phyloP scores from a whole-genome alignment of 2,113 vertebrate genomes.

The Phrynosoma platyrhinos region DNA sequence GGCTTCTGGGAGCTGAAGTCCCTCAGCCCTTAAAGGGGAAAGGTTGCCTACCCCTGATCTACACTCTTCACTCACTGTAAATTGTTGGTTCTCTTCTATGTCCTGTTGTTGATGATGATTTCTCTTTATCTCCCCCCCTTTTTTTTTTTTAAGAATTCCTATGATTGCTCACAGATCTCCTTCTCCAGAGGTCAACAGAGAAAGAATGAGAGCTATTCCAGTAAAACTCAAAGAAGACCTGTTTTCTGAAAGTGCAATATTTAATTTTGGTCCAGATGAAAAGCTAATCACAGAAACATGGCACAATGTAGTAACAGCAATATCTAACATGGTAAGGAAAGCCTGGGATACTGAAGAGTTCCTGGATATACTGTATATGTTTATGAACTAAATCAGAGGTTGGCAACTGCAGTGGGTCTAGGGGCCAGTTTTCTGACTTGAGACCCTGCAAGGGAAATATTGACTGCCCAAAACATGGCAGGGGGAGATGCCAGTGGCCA shows the following conservation, averaged over 20 bases:
- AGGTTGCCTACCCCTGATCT: too few relatives aligned
- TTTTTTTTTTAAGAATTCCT: slow-evolving; percentile 72
- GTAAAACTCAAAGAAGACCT: slow-evolving; percentile 48
- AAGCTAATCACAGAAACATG: slow-evolving; percentile 77
- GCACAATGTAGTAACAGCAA: slow-evolving; percentile 72
- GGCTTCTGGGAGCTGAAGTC: too few relatives aligned
- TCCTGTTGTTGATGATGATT: too few relatives aligned
- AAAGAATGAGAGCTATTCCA: slow-evolving; percentile 42
- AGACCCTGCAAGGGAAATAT: too few relatives aligned
- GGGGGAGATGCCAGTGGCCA: too few relatives aligned
- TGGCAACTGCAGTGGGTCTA: too few relatives aligned
- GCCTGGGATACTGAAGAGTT: slow-evolving; percentile 13
- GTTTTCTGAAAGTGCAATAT: slow-evolving; percentile 43
- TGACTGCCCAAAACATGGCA: too few relatives aligned
- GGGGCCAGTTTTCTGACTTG: too few relatives aligned
- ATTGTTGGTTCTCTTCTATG: too few relatives aligned
- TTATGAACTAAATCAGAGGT: background rate
- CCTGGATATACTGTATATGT: background rate
- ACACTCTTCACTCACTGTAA: too few relatives aligned
- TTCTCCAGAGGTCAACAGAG: slow-evolving; percentile 63
- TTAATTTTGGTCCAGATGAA: slow-evolving; percentile 62
- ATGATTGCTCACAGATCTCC: slow-evolving; percentile 68
- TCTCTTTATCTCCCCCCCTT: background rate
- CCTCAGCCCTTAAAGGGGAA: too few relatives aligned
- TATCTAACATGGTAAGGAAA: slow-evolving; percentile 82